These are phyloP conservation scores for Pseudoatta argentina DNA, from an alignment of 1,140 invertebrate genomes.

Conservation along the genomic window DNA sequence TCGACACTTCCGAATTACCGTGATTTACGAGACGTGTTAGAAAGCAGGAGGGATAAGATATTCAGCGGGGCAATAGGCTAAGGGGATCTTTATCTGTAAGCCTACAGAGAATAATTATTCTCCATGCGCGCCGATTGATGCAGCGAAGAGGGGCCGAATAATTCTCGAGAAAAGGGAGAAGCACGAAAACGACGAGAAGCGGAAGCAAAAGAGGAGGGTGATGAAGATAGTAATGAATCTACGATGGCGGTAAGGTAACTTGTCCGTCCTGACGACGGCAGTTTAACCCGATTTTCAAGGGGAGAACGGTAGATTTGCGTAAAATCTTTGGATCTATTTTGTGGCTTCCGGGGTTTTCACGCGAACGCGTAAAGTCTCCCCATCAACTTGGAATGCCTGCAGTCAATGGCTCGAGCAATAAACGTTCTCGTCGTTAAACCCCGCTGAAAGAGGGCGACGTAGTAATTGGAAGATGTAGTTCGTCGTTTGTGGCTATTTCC, in stretches of 20 bases:
- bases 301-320: constrained; percentile 73
- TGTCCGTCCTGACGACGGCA: constrained; percentile 65
- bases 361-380: constrained; percentile 67
- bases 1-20: constrained; percentile 81
- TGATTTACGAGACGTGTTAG: constrained; percentile 77
- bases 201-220: constrained; percentile 37
- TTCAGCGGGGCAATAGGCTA: constrained; percentile 73
- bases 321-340: constrained; percentile 77
- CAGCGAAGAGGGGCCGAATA: constrained; percentile 73
- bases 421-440: constrained; percentile 65
- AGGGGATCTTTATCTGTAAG: constrained; percentile 81
- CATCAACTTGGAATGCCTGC: constrained; percentile 52
- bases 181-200: constrained; percentile 68
- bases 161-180: constrained; percentile 70
- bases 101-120: constrained; percentile 84
- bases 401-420: constrained; percentile 68
- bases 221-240: constrained; percentile 81
- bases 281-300: constrained; percentile 74
- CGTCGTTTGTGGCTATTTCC: constrained; percentile 53
- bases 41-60: constrained; percentile 64
- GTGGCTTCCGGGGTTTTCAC: constrained; percentile 73
- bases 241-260: constrained; percentile 69
- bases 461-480: constrained; percentile 58
- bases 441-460: constrained; percentile 55
- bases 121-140: constrained; percentile 74